phyloP scores from a whole-genome alignment of 2,113 vertebrate species.

The Phoxinus phoxinus region DNA sequence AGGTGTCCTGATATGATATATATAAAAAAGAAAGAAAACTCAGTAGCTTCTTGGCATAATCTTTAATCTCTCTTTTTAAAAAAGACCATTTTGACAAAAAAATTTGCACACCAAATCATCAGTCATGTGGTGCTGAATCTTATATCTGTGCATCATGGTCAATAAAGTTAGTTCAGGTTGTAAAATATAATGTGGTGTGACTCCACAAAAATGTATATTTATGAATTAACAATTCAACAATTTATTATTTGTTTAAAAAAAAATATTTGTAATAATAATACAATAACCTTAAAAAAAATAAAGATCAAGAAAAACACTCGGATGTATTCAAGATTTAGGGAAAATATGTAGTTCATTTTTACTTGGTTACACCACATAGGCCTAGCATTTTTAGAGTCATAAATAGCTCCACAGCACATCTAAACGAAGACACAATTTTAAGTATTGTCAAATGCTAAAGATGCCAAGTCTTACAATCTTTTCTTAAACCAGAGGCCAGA shows the following conservation, averaged over 20 bases:
- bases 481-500: not conserved
- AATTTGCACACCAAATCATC: not conserved
- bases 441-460: not conserved
- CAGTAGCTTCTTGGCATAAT: not conserved
- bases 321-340: not conserved
- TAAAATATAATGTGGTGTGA: not conserved
- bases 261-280: not conserved
- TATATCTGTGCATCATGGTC: not conserved
- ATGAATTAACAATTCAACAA: not conserved
- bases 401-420: not conserved
- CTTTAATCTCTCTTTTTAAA: not conserved
- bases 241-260: not conserved
- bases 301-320: not conserved
- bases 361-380: not conserved
- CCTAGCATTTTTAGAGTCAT: not conserved
- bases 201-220: not conserved
- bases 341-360: not conserved
- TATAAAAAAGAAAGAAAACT: too few relatives aligned
- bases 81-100: not conserved
- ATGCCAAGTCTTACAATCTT: not conserved
- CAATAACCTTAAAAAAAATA: not conserved
- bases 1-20: not conserved
- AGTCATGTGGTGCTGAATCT: not conserved
- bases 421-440: not conserved
- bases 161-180: not conserved